Evolutionary conservation across 2,113 vertebrate species (phyloP).

Genomic region (cattle (Bos taurus)): DNA sequence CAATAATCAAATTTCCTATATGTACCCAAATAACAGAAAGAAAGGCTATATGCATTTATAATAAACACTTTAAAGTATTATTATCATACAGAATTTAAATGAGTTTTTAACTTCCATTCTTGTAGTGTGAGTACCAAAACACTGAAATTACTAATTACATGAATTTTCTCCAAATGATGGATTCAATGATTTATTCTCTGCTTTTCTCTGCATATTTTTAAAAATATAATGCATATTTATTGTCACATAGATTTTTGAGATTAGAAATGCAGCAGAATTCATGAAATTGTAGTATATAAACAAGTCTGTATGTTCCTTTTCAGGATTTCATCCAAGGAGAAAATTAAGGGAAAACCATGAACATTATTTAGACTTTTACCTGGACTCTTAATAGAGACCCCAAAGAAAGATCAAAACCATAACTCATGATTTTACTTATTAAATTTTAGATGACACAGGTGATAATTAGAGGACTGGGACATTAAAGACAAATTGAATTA

Average conservation of each 20-base stretch:
- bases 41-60: background rate
- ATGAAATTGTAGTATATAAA: background rate
- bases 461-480: constrained; percentile 31
- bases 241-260: background rate
- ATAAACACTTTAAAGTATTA: background rate
- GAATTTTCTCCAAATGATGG: background rate
- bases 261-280: background rate
- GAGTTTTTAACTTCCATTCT: background rate
- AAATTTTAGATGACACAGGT: constrained; percentile 11
- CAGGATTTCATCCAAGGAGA: background rate
- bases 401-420: background rate
- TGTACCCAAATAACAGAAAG: background rate
- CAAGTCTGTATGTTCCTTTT: background rate
- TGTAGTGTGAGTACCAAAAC: background rate
- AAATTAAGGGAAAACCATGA: background rate
- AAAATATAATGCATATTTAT: background rate
- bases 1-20: background rate
- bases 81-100: background rate
- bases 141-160: background rate
- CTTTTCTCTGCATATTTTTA: background rate
- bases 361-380: background rate
- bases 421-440: background rate
- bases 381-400: background rate
- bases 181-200: background rate
- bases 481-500: constrained; percentile 69